Base-by-base conservation (phyloP, 2,888 invertebrate species). In the Dysmachus trigonus region DNA sequence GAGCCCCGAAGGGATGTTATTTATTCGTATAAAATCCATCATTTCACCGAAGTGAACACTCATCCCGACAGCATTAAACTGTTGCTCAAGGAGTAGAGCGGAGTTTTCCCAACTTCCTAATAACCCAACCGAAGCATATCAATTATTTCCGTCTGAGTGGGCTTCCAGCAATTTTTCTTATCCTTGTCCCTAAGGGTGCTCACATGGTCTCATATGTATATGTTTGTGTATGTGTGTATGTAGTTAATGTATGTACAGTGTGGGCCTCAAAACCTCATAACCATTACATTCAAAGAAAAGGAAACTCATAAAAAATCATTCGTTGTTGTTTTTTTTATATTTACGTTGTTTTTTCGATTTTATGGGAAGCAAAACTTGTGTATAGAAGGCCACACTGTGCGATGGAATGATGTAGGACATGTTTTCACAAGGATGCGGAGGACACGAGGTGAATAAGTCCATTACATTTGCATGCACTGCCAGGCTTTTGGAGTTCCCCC, bases 381-480 rank as follows among this genome's bases (percentile, higher is more conserved):
- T 62, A 22, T 62, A 22, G 62, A 62, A 62, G 62, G 62, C 62
- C 62, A 8, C 62, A 27, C 62, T 27, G 2, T 22, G 6, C 62
- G 62, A 13, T 27, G 27, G 38, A 51, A 77, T 77, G 77, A 27
- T 77, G 77, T 77, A 47, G 77, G 47, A 77, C 47, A 77, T 77
- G 47, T 77, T 77, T 77, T 41, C n/a, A 47, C 47, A 47, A 47
- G 13, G 30, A 35, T 30, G 30, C 27, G 30, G 38, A 77, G 15
- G 77, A 31, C 41, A 77, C n/a, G 62, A 77, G 77, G 77, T 77
- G 77, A 77, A 47, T 77, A 47, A 77, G 47, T 77, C 77, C 77
- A 41, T 47, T 77, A 77, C 47, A 77, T 77, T 77, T 77, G 47
- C 77, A 77, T 77, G 77, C 77, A 51, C 47, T 6, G 41, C 7